Evolutionary conservation across 2,113 vertebrate genomes (phyloP), one percentile per base, ranked within the genome.

Genomic region (Hemiscyllium ocellatum): DNA sequence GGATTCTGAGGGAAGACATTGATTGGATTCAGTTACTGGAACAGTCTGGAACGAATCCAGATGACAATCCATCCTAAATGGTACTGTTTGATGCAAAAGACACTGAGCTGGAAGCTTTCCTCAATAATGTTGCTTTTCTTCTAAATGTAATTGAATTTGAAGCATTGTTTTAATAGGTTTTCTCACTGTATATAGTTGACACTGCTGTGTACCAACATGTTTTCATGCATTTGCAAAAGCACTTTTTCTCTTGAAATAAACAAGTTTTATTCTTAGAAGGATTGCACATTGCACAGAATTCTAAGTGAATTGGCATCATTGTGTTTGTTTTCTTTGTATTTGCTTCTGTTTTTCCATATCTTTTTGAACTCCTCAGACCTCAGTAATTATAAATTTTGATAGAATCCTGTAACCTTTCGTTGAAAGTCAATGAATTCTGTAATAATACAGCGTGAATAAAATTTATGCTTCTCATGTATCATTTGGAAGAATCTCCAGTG

Each of bases 401-500:
- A 76, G 22, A 76, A 70, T 72, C 47, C 93, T 72, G 69, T 70
- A 95, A 76, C 68, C 47, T 93, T 93, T 66, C 37, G 61, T 93
- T 93, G 61, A 93, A 93, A 93, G 61, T 93, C 89, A 93, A 93
- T 93, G 61, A 93, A 66, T 93, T 68, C 89, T 93, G 61, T 93
- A 66, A 93, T 93, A 93, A 93, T 93, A 93, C n/a, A 93, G 6
- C 17, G 15, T 70, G 69, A 72, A 70, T 95, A 66, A 93, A 93
- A 95, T 95, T 95, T 72, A 70, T 95, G 42, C 42, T 95, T 95
- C 94, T 26, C 69, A 17, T 72, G 47, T 70, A 42, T 70, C 69
- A 52, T 52, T 70, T 95, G 94, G 94, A 72, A 93, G 69, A 72
- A 50, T 95, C 94, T 72, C 42, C 24, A 72, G 94, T 72, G 69